phyloP scores from a whole-genome alignment of 2,113 vertebrate genomes.

The Aegithalos caudatus region DNA sequence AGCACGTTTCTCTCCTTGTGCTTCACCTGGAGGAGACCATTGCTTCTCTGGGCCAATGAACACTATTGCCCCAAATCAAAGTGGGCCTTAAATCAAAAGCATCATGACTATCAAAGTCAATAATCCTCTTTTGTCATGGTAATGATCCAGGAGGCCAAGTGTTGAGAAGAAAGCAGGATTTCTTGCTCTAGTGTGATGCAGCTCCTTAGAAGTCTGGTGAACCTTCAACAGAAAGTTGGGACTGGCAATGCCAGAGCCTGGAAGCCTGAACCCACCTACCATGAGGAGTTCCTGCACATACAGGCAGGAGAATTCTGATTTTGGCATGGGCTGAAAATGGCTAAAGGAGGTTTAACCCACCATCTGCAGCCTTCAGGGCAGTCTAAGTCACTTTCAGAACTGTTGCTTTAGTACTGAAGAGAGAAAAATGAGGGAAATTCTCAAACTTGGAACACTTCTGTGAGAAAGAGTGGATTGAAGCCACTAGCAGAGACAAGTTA shows the following conservation, averaged over 20 bases:
- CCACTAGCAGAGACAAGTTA: neutral
- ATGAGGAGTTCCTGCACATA: neutral
- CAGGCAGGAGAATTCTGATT: neutral
- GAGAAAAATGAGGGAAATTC: neutral
- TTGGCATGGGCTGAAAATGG: neutral
- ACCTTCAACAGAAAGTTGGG: neutral
- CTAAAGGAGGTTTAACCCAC: neutral
- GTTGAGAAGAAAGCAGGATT: neutral
- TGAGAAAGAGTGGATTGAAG: neutral
- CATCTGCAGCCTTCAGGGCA: neutral
- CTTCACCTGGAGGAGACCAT: conserved; percentile 16
- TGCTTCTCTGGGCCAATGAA: neutral
- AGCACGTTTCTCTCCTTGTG: conserved; percentile 8
- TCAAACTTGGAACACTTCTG: neutral
- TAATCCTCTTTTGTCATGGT: conserved; percentile 78
- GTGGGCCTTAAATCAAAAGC: conserved; percentile 75
- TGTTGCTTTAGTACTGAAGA: neutral
- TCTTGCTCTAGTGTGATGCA: neutral
- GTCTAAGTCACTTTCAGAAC: neutral
- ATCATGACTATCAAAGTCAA: conserved; percentile 80
- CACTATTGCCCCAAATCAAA: conserved; percentile 66
- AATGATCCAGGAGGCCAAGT: conserved; percentile 39
- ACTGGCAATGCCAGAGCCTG: neutral
- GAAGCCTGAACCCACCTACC: neutral
- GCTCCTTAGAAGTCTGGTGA: neutral